These are phyloP conservation scores for Bedellia somnulentella DNA, from an alignment of 2,888 invertebrate species.

Conservation along the genomic window DNA sequence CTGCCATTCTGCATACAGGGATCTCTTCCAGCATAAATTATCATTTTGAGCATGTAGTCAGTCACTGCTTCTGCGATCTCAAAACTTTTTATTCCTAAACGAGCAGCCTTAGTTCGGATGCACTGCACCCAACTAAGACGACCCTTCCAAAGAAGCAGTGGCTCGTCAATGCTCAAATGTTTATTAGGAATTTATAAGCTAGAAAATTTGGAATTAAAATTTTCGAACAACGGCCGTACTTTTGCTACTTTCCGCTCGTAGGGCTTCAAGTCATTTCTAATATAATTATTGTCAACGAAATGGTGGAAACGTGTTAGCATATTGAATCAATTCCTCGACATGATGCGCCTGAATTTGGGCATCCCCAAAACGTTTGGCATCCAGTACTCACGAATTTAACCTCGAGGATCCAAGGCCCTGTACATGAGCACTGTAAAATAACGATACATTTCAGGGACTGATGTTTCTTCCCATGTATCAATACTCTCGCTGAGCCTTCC, in stretches of 20 bases:
- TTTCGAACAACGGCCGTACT: constrained; percentile 7
- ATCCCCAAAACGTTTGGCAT: constrained; percentile 11
- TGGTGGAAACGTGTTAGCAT: constrained; percentile 10
- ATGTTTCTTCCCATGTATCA: constrained; percentile 3
- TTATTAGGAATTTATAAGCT: constrained; percentile 6
- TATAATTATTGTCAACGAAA: constrained; percentile 10
- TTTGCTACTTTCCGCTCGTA: constrained; percentile 9
- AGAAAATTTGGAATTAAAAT: constrained; percentile 10
- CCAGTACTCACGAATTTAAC: constrained; percentile 11
- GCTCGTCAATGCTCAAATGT: constrained; percentile 11
- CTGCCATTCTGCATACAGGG: not conserved
- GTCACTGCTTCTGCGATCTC: constrained; percentile 10
- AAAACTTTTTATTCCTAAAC: constrained; percentile 11
- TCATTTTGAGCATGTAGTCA: constrained; percentile 9
- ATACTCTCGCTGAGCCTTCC: no score
- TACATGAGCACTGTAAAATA: constrained; percentile 2
- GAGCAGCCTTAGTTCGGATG: constrained; percentile 11
- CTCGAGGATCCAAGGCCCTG: not conserved
- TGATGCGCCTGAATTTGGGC: constrained; percentile 10
- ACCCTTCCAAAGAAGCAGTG: constrained; percentile 12
- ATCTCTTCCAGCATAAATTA: constrained; percentile 11
- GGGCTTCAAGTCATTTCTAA: not conserved
- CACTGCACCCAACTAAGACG: constrained; percentile 11
- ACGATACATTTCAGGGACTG: constrained; percentile 1
- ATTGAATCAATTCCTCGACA: constrained; percentile 9